Evolutionary conservation across 2,797 vertebrate genomes (phyloP).

Genomic region (Protonibea diacanthus): DNA sequence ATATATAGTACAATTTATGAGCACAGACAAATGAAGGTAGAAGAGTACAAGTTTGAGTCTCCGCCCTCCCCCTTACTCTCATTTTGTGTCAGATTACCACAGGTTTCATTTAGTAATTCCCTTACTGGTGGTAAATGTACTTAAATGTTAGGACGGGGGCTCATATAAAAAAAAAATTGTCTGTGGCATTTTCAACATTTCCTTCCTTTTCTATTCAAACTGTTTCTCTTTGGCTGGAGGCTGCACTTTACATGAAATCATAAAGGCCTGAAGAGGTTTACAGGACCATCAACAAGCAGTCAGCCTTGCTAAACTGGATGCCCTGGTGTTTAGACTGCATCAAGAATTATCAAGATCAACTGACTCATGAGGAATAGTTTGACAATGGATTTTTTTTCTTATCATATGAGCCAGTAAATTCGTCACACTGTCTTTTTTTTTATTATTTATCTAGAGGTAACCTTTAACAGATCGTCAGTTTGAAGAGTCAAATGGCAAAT

Average conservation of each 20-base stretch:
- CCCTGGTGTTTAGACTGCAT: constrained; percentile 1
- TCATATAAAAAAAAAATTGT: neutral
- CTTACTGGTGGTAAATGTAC: neutral
- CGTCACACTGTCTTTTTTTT: neutral
- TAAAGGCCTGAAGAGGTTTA: neutral
- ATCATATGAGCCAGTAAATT: neutral
- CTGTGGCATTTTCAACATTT: neutral
- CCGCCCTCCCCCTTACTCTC: neutral
- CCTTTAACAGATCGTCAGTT: constrained; percentile 45
- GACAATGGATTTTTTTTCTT: neutral
- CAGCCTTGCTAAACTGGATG: neutral
- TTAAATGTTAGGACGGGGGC: neutral
- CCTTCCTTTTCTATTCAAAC: neutral
- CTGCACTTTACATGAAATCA: neutral
- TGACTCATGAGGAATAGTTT: neutral
- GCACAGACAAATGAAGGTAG: neutral
- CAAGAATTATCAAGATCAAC: neutral
- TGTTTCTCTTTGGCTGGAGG: neutral
- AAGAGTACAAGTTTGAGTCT: neutral
- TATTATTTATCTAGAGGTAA: constrained; percentile 13
- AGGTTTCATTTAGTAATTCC: neutral
- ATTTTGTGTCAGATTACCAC: neutral
- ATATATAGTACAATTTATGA: neutral
- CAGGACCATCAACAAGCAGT: neutral
- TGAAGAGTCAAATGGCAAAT: constrained; percentile 15